phyloP scores from a whole-genome alignment of 2,888 invertebrate genomes.

The Antheraea yamamai region DNA sequence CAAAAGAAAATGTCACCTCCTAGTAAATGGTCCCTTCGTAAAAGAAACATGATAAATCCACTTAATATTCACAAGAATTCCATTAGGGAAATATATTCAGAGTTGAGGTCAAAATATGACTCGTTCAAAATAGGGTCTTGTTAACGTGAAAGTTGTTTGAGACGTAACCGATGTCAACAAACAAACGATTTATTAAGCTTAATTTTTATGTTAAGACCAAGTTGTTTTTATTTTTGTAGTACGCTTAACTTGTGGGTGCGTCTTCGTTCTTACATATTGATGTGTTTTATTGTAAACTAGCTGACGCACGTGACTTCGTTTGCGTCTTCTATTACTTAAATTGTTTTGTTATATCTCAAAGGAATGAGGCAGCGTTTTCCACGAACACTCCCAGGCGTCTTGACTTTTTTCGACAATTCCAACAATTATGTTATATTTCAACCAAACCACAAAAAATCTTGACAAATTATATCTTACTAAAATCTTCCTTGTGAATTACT shows the following conservation, averaged over 20 bases:
- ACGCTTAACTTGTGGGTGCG: not conserved
- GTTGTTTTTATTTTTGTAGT: not conserved
- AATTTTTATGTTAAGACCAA: not conserved
- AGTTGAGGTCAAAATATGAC: constrained; percentile 8
- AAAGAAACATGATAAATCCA: not conserved
- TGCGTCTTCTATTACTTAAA: no score
- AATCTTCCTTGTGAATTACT: no score
- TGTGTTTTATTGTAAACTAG: no score
- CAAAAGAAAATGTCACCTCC: not conserved
- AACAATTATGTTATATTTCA: no score
- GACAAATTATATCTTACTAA: no score
- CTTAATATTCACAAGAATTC: constrained; percentile 9
- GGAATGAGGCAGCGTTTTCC: no score
- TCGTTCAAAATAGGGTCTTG: not conserved
- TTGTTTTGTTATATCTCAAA: no score
- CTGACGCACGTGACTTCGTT: no score
- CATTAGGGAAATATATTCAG: constrained; percentile 10
- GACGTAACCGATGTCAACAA: constrained; percentile 7
- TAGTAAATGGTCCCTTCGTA: not conserved
- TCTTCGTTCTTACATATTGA: not conserved
- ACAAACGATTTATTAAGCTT: not conserved
- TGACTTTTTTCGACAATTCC: no score
- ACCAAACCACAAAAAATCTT: no score
- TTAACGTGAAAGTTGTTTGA: constrained; percentile 3
- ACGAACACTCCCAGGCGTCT: no score